Evolutionary conservation across 2,888 invertebrate species (phyloP).

Genomic region (Unio pictorum): DNA sequence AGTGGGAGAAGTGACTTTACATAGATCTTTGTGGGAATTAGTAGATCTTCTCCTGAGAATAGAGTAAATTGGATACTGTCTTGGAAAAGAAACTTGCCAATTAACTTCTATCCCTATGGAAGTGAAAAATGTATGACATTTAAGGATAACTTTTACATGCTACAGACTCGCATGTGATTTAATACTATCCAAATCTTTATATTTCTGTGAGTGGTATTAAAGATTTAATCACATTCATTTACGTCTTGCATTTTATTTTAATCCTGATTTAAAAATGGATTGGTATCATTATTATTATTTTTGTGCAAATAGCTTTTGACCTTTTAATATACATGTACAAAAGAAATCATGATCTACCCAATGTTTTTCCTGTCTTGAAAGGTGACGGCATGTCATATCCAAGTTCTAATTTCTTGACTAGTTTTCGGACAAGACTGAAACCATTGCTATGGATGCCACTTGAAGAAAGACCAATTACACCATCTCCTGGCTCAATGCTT

Average conservation of each 20-base stretch:
- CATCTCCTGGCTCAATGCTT: conserved; percentile 81
- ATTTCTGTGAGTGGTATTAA: neutral
- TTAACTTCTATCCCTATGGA: no score
- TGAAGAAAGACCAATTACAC: conserved; percentile 89
- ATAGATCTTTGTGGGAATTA: conserved; percentile 91
- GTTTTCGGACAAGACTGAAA: conserved; percentile 88
- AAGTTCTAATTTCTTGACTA: conserved; percentile 80
- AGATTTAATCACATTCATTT: neutral
- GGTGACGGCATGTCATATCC: conserved; percentile 82
- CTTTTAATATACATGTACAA: neutral
- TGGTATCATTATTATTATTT: neutral
- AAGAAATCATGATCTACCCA: conserved; percentile 75
- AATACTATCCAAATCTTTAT: no score
- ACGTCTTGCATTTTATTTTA: neutral
- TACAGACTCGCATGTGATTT: no score
- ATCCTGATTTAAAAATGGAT: neutral
- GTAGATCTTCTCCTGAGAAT: conserved; percentile 81
- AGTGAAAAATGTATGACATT: no score
- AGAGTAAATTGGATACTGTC: neutral
- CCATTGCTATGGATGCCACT: conserved; percentile 96
- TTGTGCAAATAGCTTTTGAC: neutral
- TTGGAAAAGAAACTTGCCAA: neutral
- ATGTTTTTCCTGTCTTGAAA: conserved; percentile 77
- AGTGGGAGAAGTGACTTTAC: conserved; percentile 83
- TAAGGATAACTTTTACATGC: no score